phyloP scores from a whole-genome alignment of 2,888 invertebrate species.

The Cheilosia vernalis region DNA sequence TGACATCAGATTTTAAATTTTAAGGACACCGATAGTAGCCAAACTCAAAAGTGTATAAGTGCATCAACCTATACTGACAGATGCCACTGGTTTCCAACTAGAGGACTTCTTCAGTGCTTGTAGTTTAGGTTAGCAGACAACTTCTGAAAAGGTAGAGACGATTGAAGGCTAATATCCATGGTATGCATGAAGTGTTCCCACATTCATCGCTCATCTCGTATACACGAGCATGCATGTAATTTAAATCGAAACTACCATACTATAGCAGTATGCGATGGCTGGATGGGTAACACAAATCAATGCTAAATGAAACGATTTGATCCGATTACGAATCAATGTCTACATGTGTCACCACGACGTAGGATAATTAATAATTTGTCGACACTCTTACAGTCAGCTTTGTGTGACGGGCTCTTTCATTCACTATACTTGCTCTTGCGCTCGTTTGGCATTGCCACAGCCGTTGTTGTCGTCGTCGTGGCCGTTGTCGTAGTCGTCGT shows the following conservation, averaged over 20 bases:
- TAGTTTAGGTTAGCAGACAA: neutral
- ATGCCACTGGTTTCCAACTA: too few species aligned
- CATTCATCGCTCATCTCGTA: slow-evolving; percentile 8
- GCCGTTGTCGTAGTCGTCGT: neutral
- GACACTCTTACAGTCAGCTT: slow-evolving; percentile 57
- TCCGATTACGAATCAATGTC: slow-evolving; percentile 74
- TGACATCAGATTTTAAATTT: too few species aligned
- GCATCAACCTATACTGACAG: too few species aligned
- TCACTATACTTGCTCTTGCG: slow-evolving; percentile 22
- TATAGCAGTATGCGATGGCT: neutral
- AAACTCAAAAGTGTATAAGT: too few species aligned
- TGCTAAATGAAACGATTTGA: slow-evolving; percentile 72
- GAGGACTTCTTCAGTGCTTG: too few species aligned
- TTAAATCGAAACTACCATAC: slow-evolving; percentile 30
- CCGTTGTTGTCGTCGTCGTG: neutral
- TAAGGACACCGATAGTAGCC: too few species aligned
- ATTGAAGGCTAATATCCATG: too few species aligned
- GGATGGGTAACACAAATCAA: slow-evolving; percentile 51
- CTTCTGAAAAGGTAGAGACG: too few species aligned
- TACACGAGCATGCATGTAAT: slow-evolving; percentile 5
- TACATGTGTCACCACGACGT: slow-evolving; percentile 71
- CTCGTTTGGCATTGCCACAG: neutral
- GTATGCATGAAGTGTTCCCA: neutral
- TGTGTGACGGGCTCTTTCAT: slow-evolving; percentile 39
- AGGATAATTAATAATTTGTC: slow-evolving; percentile 72